Percentiles rank a stretch among this genome's conserved stretches.
These are phyloP conservation scores for Thomomys bottae DNA, from an alignment of 2,113 vertebrate genomes.

Conservation along the genomic window DNA sequence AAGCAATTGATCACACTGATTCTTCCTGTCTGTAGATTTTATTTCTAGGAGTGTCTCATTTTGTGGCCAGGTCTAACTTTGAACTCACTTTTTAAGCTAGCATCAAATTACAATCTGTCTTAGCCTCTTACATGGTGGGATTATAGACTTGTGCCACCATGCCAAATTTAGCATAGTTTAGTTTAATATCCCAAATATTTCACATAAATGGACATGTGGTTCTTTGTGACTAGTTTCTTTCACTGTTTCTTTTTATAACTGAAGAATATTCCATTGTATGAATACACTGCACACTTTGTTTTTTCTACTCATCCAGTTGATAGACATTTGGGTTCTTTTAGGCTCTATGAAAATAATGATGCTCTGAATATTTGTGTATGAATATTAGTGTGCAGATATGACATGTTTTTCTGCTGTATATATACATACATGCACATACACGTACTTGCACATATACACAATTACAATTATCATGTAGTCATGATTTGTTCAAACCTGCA, in stretches of 20 bases:
- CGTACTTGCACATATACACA: not conserved
- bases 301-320: constrained; percentile 15
- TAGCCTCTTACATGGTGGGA: no score
- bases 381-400: not conserved
- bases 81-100: no score
- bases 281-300: not conserved
- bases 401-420: not conserved
- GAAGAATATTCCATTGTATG: not conserved
- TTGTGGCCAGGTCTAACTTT: no score
- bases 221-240: constrained; percentile 23
- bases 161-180: not conserved
- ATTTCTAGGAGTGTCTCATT: no score
- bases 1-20: not conserved
- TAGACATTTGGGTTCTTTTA: not conserved
- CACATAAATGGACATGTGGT: not conserved
- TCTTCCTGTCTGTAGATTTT: not conserved
- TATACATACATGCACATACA: not conserved
- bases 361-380: not conserved
- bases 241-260: not conserved
- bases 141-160: no score
- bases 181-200: constrained; percentile 11
- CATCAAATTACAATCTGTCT: no score
- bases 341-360: not conserved
- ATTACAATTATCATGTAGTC: not conserved
- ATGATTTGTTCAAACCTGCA: not conserved